These are phyloP conservation scores for Drosophila rufa DNA, from an alignment of 1,140 invertebrate species.

Conservation along the genomic window DNA sequence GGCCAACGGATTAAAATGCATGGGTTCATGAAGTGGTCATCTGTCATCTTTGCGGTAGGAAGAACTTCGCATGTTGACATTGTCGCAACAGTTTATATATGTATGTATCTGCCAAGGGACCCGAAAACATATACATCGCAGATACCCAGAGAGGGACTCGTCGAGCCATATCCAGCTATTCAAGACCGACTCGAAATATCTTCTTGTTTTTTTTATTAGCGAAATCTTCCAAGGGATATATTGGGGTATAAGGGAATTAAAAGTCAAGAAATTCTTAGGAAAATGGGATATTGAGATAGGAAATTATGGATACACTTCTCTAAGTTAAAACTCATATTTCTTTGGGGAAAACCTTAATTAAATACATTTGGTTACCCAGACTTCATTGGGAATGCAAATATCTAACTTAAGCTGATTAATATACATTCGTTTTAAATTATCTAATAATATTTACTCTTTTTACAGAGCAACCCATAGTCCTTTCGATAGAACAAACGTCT, in stretches of 20 bases:
- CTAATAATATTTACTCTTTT: too few relatives aligned
- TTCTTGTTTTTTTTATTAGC: conserved; percentile 11
- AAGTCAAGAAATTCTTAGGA: background rate
- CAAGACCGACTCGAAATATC: conserved; percentile 17
- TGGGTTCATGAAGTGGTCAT: conserved; percentile 84
- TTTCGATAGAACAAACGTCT: background rate
- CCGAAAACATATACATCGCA: conserved; percentile 12
- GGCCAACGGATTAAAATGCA: conserved; percentile 76
- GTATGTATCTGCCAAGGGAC: conserved; percentile 5
- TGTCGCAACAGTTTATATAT: conserved; percentile 80
- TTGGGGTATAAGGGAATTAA: background rate
- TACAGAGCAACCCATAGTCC: background rate
- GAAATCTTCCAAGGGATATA: background rate
- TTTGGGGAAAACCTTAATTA: too few relatives aligned
- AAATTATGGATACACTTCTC: too few relatives aligned
- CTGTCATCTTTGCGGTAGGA: conserved; percentile 83
- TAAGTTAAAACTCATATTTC: background rate
- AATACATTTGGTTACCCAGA: background rate
- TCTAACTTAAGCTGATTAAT: background rate
- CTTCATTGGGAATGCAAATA: background rate
- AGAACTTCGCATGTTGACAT: conserved; percentile 83
- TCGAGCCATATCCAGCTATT: conserved; percentile 17
- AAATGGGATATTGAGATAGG: background rate
- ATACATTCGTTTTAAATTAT: background rate
- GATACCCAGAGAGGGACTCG: background rate